Conservation (phyloP, 2,113 vertebrate genomes). For the Oostethus manadensis region DNA sequence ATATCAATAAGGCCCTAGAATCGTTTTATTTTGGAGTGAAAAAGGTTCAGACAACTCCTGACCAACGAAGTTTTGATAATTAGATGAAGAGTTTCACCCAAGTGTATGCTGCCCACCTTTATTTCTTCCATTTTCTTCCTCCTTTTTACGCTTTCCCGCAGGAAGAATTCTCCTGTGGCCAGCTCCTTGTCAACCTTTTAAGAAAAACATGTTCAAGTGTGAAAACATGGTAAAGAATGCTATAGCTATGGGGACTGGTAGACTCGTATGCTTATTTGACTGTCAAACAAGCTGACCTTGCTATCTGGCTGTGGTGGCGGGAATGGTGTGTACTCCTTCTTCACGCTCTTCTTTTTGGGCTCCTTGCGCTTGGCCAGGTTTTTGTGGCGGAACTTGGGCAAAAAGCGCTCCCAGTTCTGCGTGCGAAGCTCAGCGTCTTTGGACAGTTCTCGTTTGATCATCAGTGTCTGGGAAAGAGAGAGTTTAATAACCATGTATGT, state of each 20-base stretch:
- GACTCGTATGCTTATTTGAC: too few relatives aligned
- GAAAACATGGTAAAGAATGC: too few relatives aligned
- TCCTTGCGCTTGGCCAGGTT: slow-evolving; percentile 89
- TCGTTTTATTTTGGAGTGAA: too few relatives aligned
- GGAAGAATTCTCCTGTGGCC: slow-evolving; percentile 92
- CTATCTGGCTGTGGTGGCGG: slow-evolving; percentile 91
- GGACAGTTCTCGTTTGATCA: slow-evolving; percentile 94
- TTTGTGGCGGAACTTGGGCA: slow-evolving; percentile 90
- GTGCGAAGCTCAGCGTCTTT: slow-evolving; percentile 85
- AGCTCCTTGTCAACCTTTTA: slow-evolving; percentile 87
- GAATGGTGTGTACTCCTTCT: slow-evolving; percentile 95
- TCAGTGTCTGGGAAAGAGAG: slow-evolving; percentile 78
- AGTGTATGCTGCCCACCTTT: slow-evolving; percentile 73
- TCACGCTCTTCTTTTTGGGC: slow-evolving; percentile 85
- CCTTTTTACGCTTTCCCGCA: slow-evolving; percentile 86
- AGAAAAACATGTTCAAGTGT: neutral
- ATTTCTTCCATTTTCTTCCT: slow-evolving; percentile 84
- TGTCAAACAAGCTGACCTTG: slow-evolving; percentile 70
- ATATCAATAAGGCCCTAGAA: too few relatives aligned
- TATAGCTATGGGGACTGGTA: too few relatives aligned
- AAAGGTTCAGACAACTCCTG: too few relatives aligned
- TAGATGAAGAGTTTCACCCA: neutral
- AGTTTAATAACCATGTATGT: neutral
- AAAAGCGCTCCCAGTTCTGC: slow-evolving; percentile 93
- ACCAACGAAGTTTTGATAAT: too few relatives aligned